Evolutionary conservation across 2,797 vertebrate species (phyloP).

Genomic region (Pterois miles): DNA sequence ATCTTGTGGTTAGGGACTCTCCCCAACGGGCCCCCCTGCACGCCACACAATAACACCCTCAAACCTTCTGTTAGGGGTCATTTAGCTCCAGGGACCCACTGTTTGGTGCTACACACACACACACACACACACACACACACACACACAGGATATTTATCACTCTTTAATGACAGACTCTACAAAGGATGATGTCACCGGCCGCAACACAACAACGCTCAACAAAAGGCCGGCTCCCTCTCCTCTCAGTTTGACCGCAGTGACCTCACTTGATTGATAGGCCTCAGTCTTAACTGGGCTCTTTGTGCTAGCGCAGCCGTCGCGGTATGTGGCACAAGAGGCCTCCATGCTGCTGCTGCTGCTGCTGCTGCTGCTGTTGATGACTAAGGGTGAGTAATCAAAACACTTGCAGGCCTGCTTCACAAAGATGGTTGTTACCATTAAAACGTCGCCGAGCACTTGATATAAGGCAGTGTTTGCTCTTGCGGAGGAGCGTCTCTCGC

Average conservation of each 20-base stretch:
- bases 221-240: slow-evolving; percentile 55
- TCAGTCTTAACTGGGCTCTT: slow-evolving; percentile 65
- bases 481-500: slow-evolving; percentile 7
- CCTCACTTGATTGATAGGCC: slow-evolving; percentile 72
- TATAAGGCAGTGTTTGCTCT: slow-evolving; percentile 43
- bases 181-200: slow-evolving; percentile 71
- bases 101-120: background rate
- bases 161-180: slow-evolving; percentile 72
- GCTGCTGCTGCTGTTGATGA: slow-evolving; percentile 57
- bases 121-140: slow-evolving; percentile 8
- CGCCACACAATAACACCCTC: slow-evolving; percentile 66
- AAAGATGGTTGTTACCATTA: slow-evolving; percentile 53
- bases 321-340: slow-evolving; percentile 62
- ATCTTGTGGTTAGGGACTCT: slow-evolving; percentile 70
- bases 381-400: slow-evolving; percentile 77
- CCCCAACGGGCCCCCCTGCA: slow-evolving; percentile 42
- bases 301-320: slow-evolving; percentile 58
- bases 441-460: slow-evolving; percentile 63
- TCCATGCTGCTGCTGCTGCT: slow-evolving; percentile 37
- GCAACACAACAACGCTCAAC: slow-evolving; percentile 64
- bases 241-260: slow-evolving; percentile 51
- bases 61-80: slow-evolving; percentile 56
- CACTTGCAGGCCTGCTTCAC: slow-evolving; percentile 56
- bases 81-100: slow-evolving; percentile 34
- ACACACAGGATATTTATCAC: slow-evolving; percentile 59